Percentiles rank a stretch among this genome's conserved stretches.
Evolutionary conservation across 2,888 invertebrate species (phyloP).

Genomic region (Odiellus spinosus): DNA sequence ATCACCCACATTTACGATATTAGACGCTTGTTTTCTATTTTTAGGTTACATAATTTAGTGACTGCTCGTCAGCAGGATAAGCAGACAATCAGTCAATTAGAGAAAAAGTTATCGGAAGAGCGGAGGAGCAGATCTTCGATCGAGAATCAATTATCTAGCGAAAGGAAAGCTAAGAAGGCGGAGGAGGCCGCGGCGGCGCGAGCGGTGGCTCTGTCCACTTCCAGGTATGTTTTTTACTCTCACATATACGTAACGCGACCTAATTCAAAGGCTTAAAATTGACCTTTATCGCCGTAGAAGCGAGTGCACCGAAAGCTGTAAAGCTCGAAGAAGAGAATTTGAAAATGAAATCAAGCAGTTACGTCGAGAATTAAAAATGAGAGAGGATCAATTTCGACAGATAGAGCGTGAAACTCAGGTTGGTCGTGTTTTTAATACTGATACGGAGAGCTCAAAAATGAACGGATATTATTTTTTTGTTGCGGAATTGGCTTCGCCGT

Average conservation of each 20-base stretch:
- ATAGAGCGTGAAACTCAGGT: constrained; percentile 43
- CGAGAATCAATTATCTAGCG: constrained; percentile 54
- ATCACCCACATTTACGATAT: no score
- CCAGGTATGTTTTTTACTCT: constrained; percentile 20
- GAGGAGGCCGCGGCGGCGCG: constrained; percentile 37
- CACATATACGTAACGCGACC: no score
- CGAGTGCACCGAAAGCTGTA: constrained; percentile 51
- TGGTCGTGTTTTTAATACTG: constrained; percentile 6
- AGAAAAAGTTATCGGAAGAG: constrained; percentile 71
- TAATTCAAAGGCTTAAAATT: no score
- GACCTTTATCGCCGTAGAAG: constrained; percentile 20
- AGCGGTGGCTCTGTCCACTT: constrained; percentile 26
- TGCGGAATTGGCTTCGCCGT: no score
- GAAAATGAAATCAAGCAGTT: constrained; percentile 49
- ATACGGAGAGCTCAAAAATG: no score
- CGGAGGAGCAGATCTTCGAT: constrained; percentile 53
- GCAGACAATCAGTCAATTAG: constrained; percentile 52
- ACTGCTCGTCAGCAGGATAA: constrained; percentile 59
- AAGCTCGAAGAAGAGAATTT: constrained; percentile 42
- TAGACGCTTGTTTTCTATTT: constrained; percentile 15
- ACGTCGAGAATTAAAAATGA: constrained; percentile 43
- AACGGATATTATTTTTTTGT: no score
- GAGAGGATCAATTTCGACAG: constrained; percentile 45
- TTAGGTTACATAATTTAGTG: constrained; percentile 53
- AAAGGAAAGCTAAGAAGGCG: constrained; percentile 51